phyloP scores from a whole-genome alignment of 2,888 invertebrate genomes.

The Hipparchia semele region DNA sequence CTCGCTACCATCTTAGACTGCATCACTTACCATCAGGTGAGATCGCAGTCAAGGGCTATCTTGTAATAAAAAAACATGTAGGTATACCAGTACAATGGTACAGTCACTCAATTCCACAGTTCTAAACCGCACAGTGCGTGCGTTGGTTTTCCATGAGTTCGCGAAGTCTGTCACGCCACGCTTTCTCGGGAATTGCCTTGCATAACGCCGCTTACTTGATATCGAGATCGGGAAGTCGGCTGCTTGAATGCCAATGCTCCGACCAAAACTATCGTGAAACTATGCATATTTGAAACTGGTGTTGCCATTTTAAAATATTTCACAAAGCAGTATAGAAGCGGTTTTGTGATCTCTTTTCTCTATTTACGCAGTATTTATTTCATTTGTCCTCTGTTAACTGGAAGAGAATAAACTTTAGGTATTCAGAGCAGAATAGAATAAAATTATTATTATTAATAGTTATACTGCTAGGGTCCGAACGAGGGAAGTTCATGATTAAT shows the following conservation, averaged over 20 bases:
- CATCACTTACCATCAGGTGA: too few species aligned
- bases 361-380: too few species aligned
- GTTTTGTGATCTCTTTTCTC: not conserved
- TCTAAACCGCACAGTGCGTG: conserved; percentile 22
- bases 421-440: too few species aligned
- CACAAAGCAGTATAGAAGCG: not conserved
- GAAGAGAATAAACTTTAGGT: too few species aligned
- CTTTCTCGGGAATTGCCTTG: conserved; percentile 46
- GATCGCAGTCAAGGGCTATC: too few species aligned
- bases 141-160: conserved; percentile 22
- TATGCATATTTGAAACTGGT: conserved; percentile 5
- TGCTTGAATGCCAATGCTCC: conserved; percentile 43
- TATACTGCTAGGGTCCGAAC: too few species aligned
- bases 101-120: not conserved
- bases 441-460: too few species aligned
- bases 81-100: too few species aligned
- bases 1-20: too few species aligned
- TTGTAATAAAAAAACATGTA: too few species aligned
- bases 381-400: too few species aligned
- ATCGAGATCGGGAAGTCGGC: conserved; percentile 43
- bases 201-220: conserved; percentile 34
- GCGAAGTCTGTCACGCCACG: conserved; percentile 35
- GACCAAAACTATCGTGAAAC: not conserved
- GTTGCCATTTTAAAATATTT: not conserved
- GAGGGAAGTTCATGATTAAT: too few species aligned